Evolutionary conservation across 2,888 invertebrate species (phyloP).

Genomic region (Zhuqinia jingwanae): DNA sequence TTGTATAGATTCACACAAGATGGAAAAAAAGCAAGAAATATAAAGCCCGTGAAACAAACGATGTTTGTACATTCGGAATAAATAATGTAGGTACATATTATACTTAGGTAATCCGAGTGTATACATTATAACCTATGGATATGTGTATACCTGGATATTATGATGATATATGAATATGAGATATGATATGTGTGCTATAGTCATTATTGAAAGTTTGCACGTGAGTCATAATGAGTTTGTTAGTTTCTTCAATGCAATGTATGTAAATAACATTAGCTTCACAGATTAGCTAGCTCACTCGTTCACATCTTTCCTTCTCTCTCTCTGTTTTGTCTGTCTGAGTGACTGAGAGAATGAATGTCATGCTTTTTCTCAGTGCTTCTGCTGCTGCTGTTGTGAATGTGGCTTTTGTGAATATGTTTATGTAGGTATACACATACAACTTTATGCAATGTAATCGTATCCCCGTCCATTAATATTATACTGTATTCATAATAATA

Average conservation of each 20-base stretch:
- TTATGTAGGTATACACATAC: too few relatives aligned
- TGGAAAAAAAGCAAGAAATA: too few relatives aligned
- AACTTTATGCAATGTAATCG: slow-evolving; percentile 39
- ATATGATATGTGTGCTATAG: slow-evolving; percentile 48
- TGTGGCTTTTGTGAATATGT: too few relatives aligned
- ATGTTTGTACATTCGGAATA: too few relatives aligned
- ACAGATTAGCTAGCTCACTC: slow-evolving; percentile 45
- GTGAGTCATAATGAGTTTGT: slow-evolving; percentile 71
- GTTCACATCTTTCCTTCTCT: not conserved
- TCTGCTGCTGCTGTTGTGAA: too few relatives aligned
- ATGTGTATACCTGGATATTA: not conserved
- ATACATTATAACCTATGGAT: not conserved
- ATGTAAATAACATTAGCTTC: slow-evolving; percentile 62
- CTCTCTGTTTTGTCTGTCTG: too few relatives aligned
- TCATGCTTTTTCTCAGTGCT: not conserved
- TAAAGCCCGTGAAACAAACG: too few relatives aligned
- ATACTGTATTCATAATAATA: not conserved
- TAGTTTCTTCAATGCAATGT: slow-evolving; percentile 63
- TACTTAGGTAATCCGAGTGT: too few relatives aligned
- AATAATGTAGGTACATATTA: too few relatives aligned
- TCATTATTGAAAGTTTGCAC: slow-evolving; percentile 71
- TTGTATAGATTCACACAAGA: too few relatives aligned
- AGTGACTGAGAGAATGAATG: not conserved
- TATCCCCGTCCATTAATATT: slow-evolving; percentile 3
- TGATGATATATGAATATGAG: slow-evolving; percentile 8